phyloP scores from a whole-genome alignment of 2,797 vertebrate species.

The Aviceda leuphotes region DNA sequence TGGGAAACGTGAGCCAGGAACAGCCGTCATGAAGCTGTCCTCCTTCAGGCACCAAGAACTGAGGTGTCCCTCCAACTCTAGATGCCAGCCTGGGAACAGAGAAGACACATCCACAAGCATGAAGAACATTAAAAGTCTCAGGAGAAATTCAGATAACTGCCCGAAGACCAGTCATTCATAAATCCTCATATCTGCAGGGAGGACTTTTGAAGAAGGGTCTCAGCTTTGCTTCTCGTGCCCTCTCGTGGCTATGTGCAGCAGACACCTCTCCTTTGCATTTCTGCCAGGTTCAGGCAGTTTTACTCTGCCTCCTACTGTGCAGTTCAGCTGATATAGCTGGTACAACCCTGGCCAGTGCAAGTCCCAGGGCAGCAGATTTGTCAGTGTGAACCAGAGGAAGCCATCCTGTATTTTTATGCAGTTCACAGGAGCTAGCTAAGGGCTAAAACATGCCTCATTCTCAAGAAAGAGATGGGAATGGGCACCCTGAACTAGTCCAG shows the following conservation, averaged over 20 bases:
- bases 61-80: not conserved
- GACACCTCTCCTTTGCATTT: not conserved
- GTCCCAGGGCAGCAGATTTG: not conserved
- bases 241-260: not conserved
- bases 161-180: not conserved
- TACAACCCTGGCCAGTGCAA: not conserved
- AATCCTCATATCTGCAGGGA: accelerated
- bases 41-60: not conserved
- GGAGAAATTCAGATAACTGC: not conserved
- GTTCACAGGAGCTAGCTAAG: accelerated
- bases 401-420: not conserved
- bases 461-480: not conserved
- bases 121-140: not conserved
- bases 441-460: not conserved
- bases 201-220: not conserved
- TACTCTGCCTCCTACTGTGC: not conserved
- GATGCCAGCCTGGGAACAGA: not conserved
- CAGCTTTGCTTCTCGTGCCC: not conserved
- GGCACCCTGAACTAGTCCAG: not conserved
- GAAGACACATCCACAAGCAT: not conserved
- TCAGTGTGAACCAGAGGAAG: not conserved
- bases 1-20: accelerated
- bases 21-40: accelerated
- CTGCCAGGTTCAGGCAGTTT: accelerated
- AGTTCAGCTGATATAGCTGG: not conserved